A percentile compares a stretch with the other conserved stretches of the same genome.
Evolutionary conservation across 2,888 invertebrate genomes (phyloP).

Genomic region (Oscheius sp.): DNA sequence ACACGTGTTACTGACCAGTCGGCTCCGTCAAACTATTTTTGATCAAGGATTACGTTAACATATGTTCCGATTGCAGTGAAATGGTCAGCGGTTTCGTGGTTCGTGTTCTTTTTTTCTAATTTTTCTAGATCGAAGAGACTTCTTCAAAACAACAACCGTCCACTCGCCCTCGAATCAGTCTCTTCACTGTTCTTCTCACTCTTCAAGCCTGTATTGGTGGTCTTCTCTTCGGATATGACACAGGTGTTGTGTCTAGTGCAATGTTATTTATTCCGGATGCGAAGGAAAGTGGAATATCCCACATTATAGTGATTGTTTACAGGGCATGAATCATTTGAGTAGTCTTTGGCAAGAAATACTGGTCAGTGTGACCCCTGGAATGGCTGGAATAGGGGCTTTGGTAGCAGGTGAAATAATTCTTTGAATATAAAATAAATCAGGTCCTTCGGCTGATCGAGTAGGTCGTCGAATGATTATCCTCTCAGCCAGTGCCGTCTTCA

Average conservation of each 20-base stretch:
- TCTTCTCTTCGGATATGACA: constrained; percentile 76
- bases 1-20: no score
- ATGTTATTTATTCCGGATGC: constrained; percentile 63
- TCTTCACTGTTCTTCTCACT: constrained; percentile 40
- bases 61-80: no score
- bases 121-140: background rate
- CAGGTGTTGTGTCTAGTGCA: constrained; percentile 75
- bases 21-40: no score
- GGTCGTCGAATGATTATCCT: constrained; percentile 75
- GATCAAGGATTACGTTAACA: no score
- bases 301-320: no score
- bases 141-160: constrained; percentile 4
- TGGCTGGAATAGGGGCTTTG: constrained; percentile 54
- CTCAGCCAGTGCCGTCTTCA: constrained; percentile 73
- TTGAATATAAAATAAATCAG: constrained; percentile 48
- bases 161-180: background rate
- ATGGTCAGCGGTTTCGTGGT: constrained; percentile 23
- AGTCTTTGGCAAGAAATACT: constrained; percentile 65
- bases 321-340: constrained; percentile 53
- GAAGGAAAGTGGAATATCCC: no score
- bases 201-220: constrained; percentile 63
- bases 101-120: background rate
- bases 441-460: constrained; percentile 73
- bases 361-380: constrained; percentile 61
- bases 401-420: constrained; percentile 66